These are phyloP conservation scores for Channa striata DNA, from an alignment of 2,797 vertebrate genomes.

Conservation along the genomic window DNA sequence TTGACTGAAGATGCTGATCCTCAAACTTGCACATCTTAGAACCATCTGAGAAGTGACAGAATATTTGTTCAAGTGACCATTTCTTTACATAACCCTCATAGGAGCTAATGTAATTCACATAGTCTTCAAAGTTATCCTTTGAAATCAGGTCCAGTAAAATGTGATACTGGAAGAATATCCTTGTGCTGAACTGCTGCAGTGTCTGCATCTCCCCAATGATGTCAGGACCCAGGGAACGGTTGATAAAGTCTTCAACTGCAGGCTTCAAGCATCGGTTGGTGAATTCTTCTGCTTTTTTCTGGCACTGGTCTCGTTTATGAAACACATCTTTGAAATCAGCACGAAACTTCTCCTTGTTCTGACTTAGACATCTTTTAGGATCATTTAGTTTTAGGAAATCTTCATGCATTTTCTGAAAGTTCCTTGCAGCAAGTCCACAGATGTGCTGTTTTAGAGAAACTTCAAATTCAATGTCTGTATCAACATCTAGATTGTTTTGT, in stretches of 20 bases:
- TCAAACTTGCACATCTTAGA: conserved; percentile 29
- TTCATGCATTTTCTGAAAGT: conserved; percentile 75
- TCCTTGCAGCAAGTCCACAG: conserved; percentile 56
- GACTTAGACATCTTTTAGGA: conserved; percentile 47
- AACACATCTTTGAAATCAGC: conserved; percentile 74
- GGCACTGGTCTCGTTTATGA: conserved; percentile 64
- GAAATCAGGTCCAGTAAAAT: conserved; percentile 60
- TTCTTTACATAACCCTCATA: conserved; percentile 57
- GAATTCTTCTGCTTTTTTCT: conserved; percentile 78
- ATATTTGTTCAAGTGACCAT: conserved; percentile 45
- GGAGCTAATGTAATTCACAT: not conserved
- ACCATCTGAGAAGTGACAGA: conserved; percentile 7
- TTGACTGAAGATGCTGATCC: conserved; percentile 17
- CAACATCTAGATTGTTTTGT: not conserved
- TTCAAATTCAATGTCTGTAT: conserved; percentile 49
- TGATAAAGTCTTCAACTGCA: conserved; percentile 61
- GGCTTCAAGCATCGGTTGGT: conserved; percentile 53
- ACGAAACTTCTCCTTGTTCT: conserved; percentile 63
- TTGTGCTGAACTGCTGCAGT: conserved; percentile 44
- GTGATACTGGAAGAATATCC: conserved; percentile 50
- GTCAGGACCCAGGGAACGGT: conserved; percentile 54
- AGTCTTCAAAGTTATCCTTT: not conserved
- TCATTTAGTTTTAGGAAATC: conserved; percentile 65
- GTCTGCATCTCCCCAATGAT: conserved; percentile 66
- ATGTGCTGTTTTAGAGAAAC: conserved; percentile 74